A percentile compares a stretch with the other conserved stretches of the same genome.
Conservation (phyloP, 2,888 invertebrate genomes). For the Thalpophila matura region DNA sequence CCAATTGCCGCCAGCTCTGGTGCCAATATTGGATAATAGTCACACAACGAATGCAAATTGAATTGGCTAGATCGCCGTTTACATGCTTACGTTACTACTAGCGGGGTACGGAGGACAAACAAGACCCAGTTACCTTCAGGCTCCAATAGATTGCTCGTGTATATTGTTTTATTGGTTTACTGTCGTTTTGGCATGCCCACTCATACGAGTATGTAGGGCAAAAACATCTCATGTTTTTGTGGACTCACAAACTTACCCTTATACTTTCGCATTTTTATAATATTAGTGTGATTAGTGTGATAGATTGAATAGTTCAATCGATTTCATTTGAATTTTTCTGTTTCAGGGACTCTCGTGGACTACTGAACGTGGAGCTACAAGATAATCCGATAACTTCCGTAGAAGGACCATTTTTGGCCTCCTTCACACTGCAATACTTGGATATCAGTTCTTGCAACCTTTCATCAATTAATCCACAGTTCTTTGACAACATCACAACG, state of each 20-base stretch:
- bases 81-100: conserved; percentile 59
- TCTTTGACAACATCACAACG: conserved; percentile 92
- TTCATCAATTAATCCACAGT: conserved; percentile 90
- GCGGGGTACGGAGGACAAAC: conserved; percentile 29
- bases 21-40: conserved; percentile 88
- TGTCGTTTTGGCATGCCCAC: neutral
- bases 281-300: no score
- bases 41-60: conserved; percentile 87
- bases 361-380: conserved; percentile 93
- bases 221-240: no score
- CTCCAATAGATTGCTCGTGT: conserved; percentile 35
- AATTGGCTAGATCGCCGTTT: conserved; percentile 71
- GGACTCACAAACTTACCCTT: no score
- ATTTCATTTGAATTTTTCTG: conserved; percentile 7
- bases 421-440: conserved; percentile 92
- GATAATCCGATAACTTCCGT: conserved; percentile 92
- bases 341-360: conserved; percentile 92
- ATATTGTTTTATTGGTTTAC: conserved; percentile 23
- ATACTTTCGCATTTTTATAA: no score
- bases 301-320: no score
- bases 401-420: conserved; percentile 92
- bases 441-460: conserved; percentile 93
- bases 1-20: conserved; percentile 79
- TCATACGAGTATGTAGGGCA: no score
- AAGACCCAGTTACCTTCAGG: conserved; percentile 37